phyloP scores from a whole-genome alignment of 2,888 invertebrate genomes.

The Arenicola marina region DNA sequence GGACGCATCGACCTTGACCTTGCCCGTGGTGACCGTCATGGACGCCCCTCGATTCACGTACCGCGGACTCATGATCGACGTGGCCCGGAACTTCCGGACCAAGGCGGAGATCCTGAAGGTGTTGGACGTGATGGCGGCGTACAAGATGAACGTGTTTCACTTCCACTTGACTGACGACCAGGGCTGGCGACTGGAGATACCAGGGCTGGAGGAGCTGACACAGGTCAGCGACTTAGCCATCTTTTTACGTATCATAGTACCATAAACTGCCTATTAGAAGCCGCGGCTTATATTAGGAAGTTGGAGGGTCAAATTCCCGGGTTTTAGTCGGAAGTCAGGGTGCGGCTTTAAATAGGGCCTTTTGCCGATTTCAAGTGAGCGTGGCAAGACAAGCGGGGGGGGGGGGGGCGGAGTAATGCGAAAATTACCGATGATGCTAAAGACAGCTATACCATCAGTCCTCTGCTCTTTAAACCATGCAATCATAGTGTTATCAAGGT shows the following conservation, averaged over 20 bases:
- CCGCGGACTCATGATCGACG: constrained; percentile 54
- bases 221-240: constrained; percentile 32
- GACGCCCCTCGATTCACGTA: constrained; percentile 42
- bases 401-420: too few relatives aligned
- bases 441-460: too few relatives aligned
- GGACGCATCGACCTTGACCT: not conserved
- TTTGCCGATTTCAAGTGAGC: too few relatives aligned
- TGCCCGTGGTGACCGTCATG: constrained; percentile 9
- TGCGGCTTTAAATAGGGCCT: too few relatives aligned
- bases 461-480: too few relatives aligned
- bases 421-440: too few relatives aligned
- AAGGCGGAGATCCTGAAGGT: constrained; percentile 27
- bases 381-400: too few relatives aligned
- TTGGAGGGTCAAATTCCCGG: too few relatives aligned
- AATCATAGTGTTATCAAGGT: too few relatives aligned
- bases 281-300: too few relatives aligned
- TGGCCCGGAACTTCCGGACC: constrained; percentile 50
- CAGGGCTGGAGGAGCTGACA: constrained; percentile 52
- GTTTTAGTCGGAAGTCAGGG: too few relatives aligned
- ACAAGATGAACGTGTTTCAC: constrained; percentile 56
- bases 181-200: constrained; percentile 57
- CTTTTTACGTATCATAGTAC: not conserved
- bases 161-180: constrained; percentile 58
- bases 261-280: too few relatives aligned
- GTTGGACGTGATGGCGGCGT: constrained; percentile 52